phyloP scores from a whole-genome alignment of 2,888 invertebrate species.

The Netelia virgata region DNA sequence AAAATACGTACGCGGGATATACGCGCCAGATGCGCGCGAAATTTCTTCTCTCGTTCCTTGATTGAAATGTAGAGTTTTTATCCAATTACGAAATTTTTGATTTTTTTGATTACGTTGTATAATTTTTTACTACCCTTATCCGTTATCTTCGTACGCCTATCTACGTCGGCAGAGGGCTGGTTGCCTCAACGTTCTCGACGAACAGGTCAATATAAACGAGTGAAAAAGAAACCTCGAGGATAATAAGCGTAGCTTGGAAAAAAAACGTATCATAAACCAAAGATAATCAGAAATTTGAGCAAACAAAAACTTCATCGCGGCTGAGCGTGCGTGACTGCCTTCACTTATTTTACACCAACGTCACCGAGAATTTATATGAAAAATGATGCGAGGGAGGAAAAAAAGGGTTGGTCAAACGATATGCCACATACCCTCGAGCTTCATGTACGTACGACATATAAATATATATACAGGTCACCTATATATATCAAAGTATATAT shows the following conservation, averaged over 20 bases:
- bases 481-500: neutral
- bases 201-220: no score
- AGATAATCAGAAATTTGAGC: conserved; percentile 62
- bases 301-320: conserved; percentile 58
- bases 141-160: no score
- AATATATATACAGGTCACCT: no score
- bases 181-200: no score
- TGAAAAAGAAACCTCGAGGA: neutral
- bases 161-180: no score
- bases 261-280: conserved; percentile 54
- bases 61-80: neutral
- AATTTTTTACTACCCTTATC: no score
- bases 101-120: neutral
- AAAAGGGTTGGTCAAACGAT: conserved; percentile 54
- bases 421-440: conserved; percentile 27
- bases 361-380: conserved; percentile 56
- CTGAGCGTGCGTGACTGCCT: conserved; percentile 57
- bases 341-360: conserved; percentile 52
- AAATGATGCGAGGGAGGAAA: conserved; percentile 19
- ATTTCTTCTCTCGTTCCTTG: neutral
- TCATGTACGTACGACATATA: conserved; percentile 1
- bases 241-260: neutral
- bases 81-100: neutral
- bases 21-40: neutral
- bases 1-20: neutral